A percentile compares a stretch with the other conserved stretches of the same genome.
Conservation (phyloP, 92 coral and sea anemone genomes). For the Palythoa heliodiscus region DNA sequence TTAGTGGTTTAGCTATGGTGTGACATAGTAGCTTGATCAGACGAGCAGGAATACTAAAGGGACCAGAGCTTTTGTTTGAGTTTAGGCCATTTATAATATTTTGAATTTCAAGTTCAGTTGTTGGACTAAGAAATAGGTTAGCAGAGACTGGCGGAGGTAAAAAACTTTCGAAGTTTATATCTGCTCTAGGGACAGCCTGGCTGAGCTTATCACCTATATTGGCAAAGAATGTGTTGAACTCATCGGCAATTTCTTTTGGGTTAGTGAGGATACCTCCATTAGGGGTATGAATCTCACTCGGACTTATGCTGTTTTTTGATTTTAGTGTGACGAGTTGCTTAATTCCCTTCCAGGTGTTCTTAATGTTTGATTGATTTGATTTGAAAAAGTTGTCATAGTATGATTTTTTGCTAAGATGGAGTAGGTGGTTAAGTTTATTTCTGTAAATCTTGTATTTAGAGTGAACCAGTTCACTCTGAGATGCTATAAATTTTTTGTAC, state of each 20-base stretch:
- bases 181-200: constrained; percentile 26
- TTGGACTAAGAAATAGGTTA: too few relatives aligned
- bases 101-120: too few relatives aligned
- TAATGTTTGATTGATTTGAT: constrained; percentile 41
- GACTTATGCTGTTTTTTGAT: constrained; percentile 10
- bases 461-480: constrained; percentile 19
- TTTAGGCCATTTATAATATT: too few relatives aligned
- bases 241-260: constrained; percentile 35
- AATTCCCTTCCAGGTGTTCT: constrained; percentile 56
- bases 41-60: too few relatives aligned
- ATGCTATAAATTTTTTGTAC: constrained; percentile 46
- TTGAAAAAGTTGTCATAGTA: constrained; percentile 47
- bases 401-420: constrained; percentile 45
- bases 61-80: too few relatives aligned
- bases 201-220: constrained; percentile 48
- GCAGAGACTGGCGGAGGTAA: too few relatives aligned
- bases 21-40: too few relatives aligned
- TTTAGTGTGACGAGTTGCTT: constrained; percentile 37
- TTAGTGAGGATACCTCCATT: constrained; percentile 35
- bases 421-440: constrained; percentile 51
- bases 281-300: constrained; percentile 33
- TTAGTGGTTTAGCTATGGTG: too few relatives aligned
- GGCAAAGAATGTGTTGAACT: constrained; percentile 41
- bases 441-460: constrained; percentile 45
- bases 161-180: constrained; percentile 38